Conservation (phyloP, 2,113 vertebrate genomes). For the Syrmaticus mikado region DNA sequence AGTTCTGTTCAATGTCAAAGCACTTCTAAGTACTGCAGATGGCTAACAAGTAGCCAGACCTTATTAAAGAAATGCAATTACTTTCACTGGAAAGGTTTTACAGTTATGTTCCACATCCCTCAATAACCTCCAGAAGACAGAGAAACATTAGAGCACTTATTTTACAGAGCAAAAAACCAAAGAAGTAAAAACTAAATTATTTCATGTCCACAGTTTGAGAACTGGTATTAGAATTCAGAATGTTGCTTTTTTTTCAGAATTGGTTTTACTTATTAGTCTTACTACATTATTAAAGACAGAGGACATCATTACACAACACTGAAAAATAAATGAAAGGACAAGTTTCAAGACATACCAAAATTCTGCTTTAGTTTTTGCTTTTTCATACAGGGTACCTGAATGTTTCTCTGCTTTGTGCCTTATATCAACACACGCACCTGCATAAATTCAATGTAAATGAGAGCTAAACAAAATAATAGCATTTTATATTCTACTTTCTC, state of each 20-base stretch:
- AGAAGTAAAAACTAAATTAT: neutral
- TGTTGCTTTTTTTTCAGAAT: too few relatives aligned
- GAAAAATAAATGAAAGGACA: neutral
- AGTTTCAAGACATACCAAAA: neutral
- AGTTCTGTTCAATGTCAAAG: neutral
- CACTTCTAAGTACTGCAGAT: neutral
- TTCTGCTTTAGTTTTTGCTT: neutral
- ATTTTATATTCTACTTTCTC: neutral
- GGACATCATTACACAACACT: neutral
- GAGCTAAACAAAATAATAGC: neutral
- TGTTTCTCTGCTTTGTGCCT: neutral
- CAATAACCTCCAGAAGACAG: neutral
- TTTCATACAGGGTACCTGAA: neutral
- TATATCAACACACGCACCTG: rapidly evolving
- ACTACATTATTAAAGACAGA: neutral
- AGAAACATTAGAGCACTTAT: neutral
- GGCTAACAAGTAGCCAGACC: neutral
- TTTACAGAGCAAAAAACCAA: neutral
- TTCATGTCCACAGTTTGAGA: neutral
- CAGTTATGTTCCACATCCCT: neutral
- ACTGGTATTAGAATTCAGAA: neutral
- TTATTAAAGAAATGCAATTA: neutral
- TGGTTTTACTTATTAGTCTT: neutral
- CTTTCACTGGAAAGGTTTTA: neutral
- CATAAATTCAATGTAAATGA: neutral